Conservation (phyloP, 2,797 vertebrate genomes). For the Chrosomus eos region DNA sequence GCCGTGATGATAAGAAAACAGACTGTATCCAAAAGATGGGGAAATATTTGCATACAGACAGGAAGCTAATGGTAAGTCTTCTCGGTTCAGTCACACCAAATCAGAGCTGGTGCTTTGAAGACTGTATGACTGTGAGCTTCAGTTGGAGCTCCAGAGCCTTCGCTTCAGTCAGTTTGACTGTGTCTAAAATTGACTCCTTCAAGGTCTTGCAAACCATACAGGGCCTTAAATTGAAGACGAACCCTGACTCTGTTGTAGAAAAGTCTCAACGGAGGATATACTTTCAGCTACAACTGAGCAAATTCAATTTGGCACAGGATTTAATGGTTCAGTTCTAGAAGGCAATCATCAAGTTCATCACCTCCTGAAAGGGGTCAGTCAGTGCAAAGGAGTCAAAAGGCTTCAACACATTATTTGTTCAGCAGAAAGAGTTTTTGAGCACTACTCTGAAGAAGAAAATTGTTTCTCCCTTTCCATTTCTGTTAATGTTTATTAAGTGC, state of each 20-base stretch:
- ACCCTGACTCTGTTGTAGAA: neutral
- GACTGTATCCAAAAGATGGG: neutral
- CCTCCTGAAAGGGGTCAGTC: constrained; percentile 23
- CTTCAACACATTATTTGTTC: neutral
- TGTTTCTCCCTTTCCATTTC: neutral
- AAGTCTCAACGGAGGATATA: constrained; percentile 14
- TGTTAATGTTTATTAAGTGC: neutral
- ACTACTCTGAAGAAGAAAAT: neutral
- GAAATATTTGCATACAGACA: neutral
- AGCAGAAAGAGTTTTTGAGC: neutral
- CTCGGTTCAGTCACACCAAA: constrained; percentile 1
- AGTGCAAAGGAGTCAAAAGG: neutral
- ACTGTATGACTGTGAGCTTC: neutral
- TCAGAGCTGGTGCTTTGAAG: neutral
- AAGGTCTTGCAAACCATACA: constrained; percentile 21
- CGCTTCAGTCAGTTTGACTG: neutral
- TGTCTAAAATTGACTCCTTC: constrained; percentile 14
- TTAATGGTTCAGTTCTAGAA: constrained; percentile 1
- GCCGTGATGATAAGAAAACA: neutral
- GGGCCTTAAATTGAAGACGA: neutral
- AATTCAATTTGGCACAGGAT: constrained; percentile 9
- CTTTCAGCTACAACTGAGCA: neutral
- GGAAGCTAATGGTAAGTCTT: neutral
- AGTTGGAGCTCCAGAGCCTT: neutral
- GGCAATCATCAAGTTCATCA: constrained; percentile 19